Evolutionary conservation across 2,113 vertebrate genomes (phyloP), one percentile per base, ranked within the genome.

Genomic region (Erinaceus europaeus): DNA sequence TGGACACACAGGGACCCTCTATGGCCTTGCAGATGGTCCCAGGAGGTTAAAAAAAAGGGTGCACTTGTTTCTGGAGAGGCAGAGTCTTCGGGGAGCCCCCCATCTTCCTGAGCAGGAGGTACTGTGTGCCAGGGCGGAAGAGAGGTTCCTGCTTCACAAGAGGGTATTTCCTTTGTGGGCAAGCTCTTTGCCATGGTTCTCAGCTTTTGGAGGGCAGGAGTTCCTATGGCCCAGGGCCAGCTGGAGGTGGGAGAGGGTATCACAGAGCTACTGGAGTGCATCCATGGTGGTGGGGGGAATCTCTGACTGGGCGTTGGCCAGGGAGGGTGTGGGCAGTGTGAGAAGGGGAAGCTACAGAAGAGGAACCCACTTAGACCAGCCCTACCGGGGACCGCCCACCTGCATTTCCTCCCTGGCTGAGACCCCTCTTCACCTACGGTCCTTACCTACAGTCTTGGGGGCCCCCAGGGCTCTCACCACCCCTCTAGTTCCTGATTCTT

Each of bases 271-370:
- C n/a, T n/a, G n/a, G n/a, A n/a, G n/a, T n/a, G n/a, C n/a, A n/a
- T n/a, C n/a, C n/a, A n/a, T n/a, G n/a, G n/a, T n/a, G n/a, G n/a
- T n/a, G n/a, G n/a, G n/a, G n/a, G n/a, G n/a, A n/a, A n/a, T n/a
- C n/a, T n/a, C n/a, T n/a, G 32, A 21, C 6, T 21, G 61, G 83
- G 20, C 59, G 52, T 73, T 40, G 20, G 36, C n/a, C 9, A 38
- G 55, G 21, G 0, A 6, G 67, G 74, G 53, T 1, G 1, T 20
- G 46, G 68, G 55, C 29, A 85, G 53, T 2, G 1, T 6, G 67
- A 76, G 76, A 93, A 84, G 38, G 13, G 73, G 89, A 93, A 94
- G 84, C 89, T 65, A 42, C 20, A 50, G 77, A 92, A 81, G 76
- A 72, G 90, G 90, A 93, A 93, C 83, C 67, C 38, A n/a, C 40